Base-by-base conservation (phyloP, 2,888 invertebrate species). In the Melieria omissa region DNA sequence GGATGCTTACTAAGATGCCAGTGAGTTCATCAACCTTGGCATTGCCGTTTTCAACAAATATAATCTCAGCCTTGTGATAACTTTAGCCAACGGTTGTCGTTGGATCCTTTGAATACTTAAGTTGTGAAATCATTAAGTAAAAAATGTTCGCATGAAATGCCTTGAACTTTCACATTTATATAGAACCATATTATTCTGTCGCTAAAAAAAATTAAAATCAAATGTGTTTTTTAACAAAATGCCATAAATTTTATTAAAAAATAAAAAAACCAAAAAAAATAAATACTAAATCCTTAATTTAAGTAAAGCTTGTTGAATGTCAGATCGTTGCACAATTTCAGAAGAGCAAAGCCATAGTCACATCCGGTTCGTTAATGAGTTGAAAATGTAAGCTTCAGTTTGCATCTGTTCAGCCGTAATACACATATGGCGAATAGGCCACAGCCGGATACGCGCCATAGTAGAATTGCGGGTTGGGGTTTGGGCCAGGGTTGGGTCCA, bases 351-450 rank as follows among this genome's bases (percentile, higher is more conserved):
- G 52, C 73, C 65, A 46, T 8, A 12, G n/a, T 5, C 54, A 45
- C 5, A 29, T 16, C 61, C 52, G 16, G 29, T 42, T 44, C 52
- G 6, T 52, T 46, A 46, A 9, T 16, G 14, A 12, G 7, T n/a
- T 3, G 1, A 12, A 49, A 49, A 1, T 29, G 29, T 29, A 29
- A 29, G 29, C 1, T 29, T 29, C 14, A 10, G 10, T 7, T 29
- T 14, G 41, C 0, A 9, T 16, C n/a, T 12, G 14, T 65, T 44
- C 71, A 78, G 65, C 78, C 78, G 64, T 75, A 78, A 54, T 77
- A 78, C 9, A 71, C 71, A 49, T 69, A 67, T 49, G 69, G 73
- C 60, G 75, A 77, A 49, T 67, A 72, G 61, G 72, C 74, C n/a
- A 60, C 74, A 45, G 61, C 73, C 7, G 75, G 75, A 62, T 76